phyloP scores from a whole-genome alignment of 35 echinoderm and acorn worm species.

The Eucidaris tribuloides region DNA sequence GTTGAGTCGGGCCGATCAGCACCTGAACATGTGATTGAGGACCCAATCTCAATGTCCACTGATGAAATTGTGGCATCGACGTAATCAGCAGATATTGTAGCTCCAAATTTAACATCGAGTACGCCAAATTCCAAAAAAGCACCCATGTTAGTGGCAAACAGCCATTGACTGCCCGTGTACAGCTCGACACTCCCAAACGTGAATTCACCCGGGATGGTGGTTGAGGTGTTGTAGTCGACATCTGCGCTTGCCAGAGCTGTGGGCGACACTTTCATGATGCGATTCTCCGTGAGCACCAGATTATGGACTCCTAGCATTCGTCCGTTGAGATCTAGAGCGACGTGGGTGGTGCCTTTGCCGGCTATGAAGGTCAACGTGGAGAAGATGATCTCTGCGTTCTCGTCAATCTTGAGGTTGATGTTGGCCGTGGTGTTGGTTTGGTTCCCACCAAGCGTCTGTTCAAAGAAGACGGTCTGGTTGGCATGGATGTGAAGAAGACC shows the following conservation, averaged over 20 bases:
- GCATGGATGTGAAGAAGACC: slow-evolving; percentile 76
- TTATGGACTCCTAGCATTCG: slow-evolving; percentile 69
- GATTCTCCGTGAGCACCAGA: slow-evolving; percentile 60
- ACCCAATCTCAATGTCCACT: slow-evolving; percentile 74
- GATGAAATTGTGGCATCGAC: slow-evolving; percentile 20
- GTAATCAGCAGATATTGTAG: slow-evolving; percentile 60
- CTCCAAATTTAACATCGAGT: slow-evolving; percentile 75
- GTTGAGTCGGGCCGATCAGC: slow-evolving; percentile 41
- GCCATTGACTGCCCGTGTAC: slow-evolving; percentile 58
- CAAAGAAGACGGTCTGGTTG: slow-evolving; percentile 60
- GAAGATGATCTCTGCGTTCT: slow-evolving; percentile 60
- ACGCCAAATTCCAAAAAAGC: slow-evolving; percentile 39
- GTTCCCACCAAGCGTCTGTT: slow-evolving; percentile 55
- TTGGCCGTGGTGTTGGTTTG: slow-evolving; percentile 42
- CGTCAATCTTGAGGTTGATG: slow-evolving; percentile 60
- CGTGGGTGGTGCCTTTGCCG: slow-evolving; percentile 49
- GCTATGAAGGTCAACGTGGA: slow-evolving; percentile 51
- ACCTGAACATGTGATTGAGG: slow-evolving; percentile 40
- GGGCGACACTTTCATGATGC: slow-evolving; percentile 48
- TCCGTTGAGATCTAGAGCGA: slow-evolving; percentile 57
- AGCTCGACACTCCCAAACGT: slow-evolving; percentile 70
- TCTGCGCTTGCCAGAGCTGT: slow-evolving; percentile 58
- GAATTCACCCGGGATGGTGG: slow-evolving; percentile 39
- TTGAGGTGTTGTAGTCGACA: neutral
- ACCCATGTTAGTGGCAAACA: slow-evolving; percentile 77